These are phyloP conservation scores for Microctonus brassicae DNA, from an alignment of 2,888 invertebrate genomes.

Conservation along the genomic window DNA sequence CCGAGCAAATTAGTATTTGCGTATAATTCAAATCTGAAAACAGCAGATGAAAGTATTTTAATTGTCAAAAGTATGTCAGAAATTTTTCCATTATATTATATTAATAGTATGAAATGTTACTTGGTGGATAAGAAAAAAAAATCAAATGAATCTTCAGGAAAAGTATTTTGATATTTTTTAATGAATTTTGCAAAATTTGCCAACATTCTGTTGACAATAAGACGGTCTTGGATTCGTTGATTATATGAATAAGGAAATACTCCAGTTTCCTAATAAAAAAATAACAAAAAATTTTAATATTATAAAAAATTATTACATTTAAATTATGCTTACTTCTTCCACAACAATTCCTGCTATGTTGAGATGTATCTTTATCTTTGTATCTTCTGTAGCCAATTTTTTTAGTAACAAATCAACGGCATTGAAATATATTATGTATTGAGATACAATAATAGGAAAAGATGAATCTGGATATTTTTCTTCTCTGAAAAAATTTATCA, in stretches of 20 bases:
- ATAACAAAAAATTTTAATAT: not conserved
- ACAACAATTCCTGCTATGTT: not conserved
- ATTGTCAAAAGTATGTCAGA: not conserved
- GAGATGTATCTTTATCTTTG: not conserved
- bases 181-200: not conserved
- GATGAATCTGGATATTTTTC: not conserved
- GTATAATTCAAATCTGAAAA: not conserved
- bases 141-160: not conserved
- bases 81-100: not conserved
- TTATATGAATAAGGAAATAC: not conserved
- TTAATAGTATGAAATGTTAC: not conserved
- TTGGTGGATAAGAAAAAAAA: not conserved
- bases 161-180: not conserved
- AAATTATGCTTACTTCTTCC: not conserved
- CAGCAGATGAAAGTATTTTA: not conserved
- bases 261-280: not conserved
- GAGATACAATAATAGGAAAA: not conserved
- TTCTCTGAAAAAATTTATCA: not conserved
- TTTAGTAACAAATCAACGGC: not conserved
- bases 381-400: not conserved
- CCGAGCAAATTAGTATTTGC: not conserved
- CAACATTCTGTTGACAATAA: not conserved
- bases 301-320: not conserved
- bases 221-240: not conserved
- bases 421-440: not conserved